A percentile compares a stretch with the other conserved stretches of the same genome.
These are phyloP conservation scores for Microcebus lehilahytsara DNA, from an alignment of 2,113 vertebrate genomes.

Conservation along the genomic window DNA sequence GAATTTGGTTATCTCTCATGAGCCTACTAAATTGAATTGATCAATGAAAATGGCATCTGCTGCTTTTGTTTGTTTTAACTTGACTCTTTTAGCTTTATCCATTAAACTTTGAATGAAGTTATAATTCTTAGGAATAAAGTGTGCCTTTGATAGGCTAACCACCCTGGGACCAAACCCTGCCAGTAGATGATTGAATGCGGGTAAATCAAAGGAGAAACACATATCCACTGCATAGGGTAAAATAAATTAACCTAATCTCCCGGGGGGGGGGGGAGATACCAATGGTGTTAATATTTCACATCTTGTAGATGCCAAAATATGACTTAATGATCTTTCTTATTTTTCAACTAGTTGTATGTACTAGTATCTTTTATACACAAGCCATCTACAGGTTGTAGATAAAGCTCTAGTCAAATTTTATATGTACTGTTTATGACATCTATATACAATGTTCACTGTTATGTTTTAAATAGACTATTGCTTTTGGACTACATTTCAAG, in stretches of 20 bases:
- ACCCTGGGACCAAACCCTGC: background rate
- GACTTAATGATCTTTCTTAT: background rate
- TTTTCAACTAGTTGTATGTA: background rate
- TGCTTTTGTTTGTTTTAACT: constrained; percentile 26
- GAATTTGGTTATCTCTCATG: background rate
- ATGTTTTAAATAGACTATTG: background rate
- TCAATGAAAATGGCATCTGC: background rate
- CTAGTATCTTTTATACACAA: background rate
- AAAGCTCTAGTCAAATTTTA: background rate
- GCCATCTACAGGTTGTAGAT: background rate
- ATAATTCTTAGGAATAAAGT: background rate
- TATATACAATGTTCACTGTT: background rate
- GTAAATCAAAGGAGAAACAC: background rate
- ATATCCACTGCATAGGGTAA: background rate
- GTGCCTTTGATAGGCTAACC: background rate
- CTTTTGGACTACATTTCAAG: background rate
- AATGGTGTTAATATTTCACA: background rate
- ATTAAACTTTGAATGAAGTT: constrained; percentile 31
- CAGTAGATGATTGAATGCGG: background rate
- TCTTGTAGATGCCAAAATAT: background rate
- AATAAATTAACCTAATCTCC: background rate
- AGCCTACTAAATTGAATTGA: background rate
- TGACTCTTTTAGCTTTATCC: background rate
- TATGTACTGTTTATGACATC: background rate
- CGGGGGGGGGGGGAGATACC: too few species aligned